These are phyloP conservation scores for Lanius collurio DNA, from an alignment of 2,113 vertebrate genomes.

Conservation along the genomic window DNA sequence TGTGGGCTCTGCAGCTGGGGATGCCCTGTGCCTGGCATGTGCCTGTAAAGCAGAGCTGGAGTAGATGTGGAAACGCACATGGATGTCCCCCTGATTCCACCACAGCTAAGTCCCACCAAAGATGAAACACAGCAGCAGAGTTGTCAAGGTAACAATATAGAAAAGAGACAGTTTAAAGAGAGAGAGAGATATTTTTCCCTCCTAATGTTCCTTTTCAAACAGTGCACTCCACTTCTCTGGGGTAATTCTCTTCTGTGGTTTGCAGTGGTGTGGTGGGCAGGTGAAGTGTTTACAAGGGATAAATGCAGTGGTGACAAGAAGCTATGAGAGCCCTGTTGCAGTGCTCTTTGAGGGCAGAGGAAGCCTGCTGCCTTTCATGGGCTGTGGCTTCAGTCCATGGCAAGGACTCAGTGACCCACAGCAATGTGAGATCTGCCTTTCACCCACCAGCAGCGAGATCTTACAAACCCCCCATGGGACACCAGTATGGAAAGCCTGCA, in stretches of 20 bases:
- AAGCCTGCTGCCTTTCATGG: neutral
- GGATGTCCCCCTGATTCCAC: conserved; percentile 34
- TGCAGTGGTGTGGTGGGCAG: neutral
- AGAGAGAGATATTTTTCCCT: conserved; percentile 42
- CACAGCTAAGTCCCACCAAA: conserved; percentile 27
- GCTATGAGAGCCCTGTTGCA: neutral
- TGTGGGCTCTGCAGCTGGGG: neutral
- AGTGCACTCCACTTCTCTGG: neutral
- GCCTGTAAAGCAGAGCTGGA: neutral
- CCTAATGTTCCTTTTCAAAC: conserved; percentile 22
- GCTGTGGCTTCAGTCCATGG: neutral
- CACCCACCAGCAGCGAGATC: neutral
- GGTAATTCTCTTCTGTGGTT: neutral
- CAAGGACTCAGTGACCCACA: neutral
- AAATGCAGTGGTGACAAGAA: neutral
- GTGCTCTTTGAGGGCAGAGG: neutral
- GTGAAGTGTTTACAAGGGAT: neutral
- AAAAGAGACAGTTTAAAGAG: conserved; percentile 68
- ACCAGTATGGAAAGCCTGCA: neutral
- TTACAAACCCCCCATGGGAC: neutral
- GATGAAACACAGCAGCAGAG: conserved; percentile 58
- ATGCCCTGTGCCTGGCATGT: neutral
- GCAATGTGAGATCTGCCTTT: neutral
- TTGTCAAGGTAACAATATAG: conserved; percentile 74
- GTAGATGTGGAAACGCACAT: conserved; percentile 3